A percentile compares a stretch with the other conserved stretches of the same genome.
Conservation (phyloP, 1,140 invertebrate species). For the Meloidogyne floridensis region DNA sequence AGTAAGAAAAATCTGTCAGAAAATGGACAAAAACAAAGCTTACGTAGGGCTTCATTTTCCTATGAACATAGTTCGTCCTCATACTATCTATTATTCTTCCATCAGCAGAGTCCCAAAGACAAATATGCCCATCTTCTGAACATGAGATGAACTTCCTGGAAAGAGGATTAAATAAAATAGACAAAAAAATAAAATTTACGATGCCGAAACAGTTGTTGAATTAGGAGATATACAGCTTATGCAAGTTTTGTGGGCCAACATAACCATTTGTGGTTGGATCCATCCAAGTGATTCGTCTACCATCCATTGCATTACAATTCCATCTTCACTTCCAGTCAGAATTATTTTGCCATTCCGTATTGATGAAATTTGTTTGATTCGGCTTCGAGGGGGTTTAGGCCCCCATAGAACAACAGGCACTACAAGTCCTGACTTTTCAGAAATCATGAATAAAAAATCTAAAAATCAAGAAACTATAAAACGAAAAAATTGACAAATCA, state of each 20-base stretch:
- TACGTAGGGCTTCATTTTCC: conserved; percentile 79
- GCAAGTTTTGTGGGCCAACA: conserved; percentile 70
- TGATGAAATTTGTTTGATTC: conserved; percentile 88
- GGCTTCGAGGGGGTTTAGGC: conserved; percentile 88
- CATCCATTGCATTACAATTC: conserved; percentile 95
- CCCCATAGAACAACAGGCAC: conserved; percentile 95
- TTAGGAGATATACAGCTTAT: conserved; percentile 83
- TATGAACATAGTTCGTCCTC: conserved; percentile 86
- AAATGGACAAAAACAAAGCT: neutral
- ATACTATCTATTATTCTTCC: conserved; percentile 89
- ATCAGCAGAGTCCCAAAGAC: conserved; percentile 94
- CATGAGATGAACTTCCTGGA: conserved; percentile 55
- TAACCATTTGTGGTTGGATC: conserved; percentile 77
- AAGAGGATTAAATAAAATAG: neutral
- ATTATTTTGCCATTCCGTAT: conserved; percentile 88
- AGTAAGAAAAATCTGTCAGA: too few species aligned
- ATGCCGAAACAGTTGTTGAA: conserved; percentile 76
- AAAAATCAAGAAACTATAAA: neutral
- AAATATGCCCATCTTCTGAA: conserved; percentile 77
- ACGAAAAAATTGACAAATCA: neutral
- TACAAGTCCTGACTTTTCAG: conserved; percentile 72
- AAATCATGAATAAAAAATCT: neutral
- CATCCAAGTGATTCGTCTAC: conserved; percentile 73
- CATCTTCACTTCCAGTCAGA: conserved; percentile 94
- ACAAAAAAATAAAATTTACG: conserved; percentile 76